These are phyloP conservation scores for Macrobrachium nipponense DNA, from an alignment of 1,140 invertebrate species.

Conservation along the genomic window DNA sequence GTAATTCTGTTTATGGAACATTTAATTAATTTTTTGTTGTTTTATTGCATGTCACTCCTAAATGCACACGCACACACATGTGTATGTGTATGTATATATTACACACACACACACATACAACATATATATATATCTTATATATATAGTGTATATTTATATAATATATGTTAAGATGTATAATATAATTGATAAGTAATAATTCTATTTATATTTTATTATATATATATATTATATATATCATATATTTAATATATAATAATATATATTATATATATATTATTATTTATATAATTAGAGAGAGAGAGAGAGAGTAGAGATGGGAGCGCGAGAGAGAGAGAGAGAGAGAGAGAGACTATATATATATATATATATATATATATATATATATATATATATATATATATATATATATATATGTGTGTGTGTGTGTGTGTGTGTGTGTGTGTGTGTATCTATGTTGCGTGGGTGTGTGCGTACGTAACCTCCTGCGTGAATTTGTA, in stretches of 20 bases:
- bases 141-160: slow-evolving; percentile 17
- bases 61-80: neutral
- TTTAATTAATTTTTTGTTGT: too few species aligned
- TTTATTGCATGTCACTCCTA: neutral
- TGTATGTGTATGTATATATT: slow-evolving; percentile 8
- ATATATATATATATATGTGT: slow-evolving; percentile 19
- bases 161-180: too few species aligned
- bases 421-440: neutral
- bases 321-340: too few species aligned
- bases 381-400: slow-evolving; percentile 24
- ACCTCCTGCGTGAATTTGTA: neutral
- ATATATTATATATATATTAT: too few species aligned
- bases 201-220: too few species aligned
- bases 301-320: too few species aligned
- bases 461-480: neutral
- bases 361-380: slow-evolving; percentile 18
- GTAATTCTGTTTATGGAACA: too few species aligned
- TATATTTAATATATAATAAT: too few species aligned
- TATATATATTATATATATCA: too few species aligned
- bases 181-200: too few species aligned
- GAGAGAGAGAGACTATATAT: too few species aligned
- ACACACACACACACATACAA: neutral
- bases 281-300: too few species aligned
- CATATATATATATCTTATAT: slow-evolving; percentile 8
- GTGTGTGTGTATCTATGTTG: neutral